Conservation (phyloP, 2,113 vertebrate species). For the Oncorhynchus masou region DNA sequence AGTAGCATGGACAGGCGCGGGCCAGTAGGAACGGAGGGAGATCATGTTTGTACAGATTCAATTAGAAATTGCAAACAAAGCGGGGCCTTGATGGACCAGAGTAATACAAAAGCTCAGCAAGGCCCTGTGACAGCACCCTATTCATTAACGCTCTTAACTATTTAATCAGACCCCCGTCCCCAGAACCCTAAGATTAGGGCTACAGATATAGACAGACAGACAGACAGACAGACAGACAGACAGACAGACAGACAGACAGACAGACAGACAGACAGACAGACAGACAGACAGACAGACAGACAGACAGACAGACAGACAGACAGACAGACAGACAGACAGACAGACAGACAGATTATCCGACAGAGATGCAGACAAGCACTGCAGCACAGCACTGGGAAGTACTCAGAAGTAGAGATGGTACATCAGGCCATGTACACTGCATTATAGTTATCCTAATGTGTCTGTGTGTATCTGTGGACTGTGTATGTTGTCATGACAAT, state of each 20-base stretch:
- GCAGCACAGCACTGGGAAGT: background rate
- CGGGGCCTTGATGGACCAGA: constrained; percentile 42
- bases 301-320: background rate
- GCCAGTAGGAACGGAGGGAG: constrained; percentile 2
- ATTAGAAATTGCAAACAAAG: constrained; percentile 61
- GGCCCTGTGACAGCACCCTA: constrained; percentile 39
- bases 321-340: background rate
- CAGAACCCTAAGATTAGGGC: constrained; percentile 24
- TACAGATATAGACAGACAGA: background rate
- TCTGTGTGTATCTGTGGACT: constrained; percentile 14
- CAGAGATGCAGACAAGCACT: background rate
- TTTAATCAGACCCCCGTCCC: constrained; percentile 37
- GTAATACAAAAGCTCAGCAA: constrained; percentile 39
- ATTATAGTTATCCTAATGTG: background rate
- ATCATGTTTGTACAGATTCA: constrained; percentile 57
- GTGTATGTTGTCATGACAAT: constrained; percentile 25
- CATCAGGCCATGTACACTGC: background rate
- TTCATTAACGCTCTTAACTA: constrained; percentile 49
- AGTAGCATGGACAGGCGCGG: background rate
- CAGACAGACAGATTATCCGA: background rate
- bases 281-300: background rate
- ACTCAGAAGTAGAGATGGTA: background rate
- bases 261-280: background rate
- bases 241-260: too few species aligned
- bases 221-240: background rate